Evolutionary conservation across 2,888 invertebrate species (phyloP), one percentile per base, ranked within the genome.

Genomic region (Microctonus aethiopoides): DNA sequence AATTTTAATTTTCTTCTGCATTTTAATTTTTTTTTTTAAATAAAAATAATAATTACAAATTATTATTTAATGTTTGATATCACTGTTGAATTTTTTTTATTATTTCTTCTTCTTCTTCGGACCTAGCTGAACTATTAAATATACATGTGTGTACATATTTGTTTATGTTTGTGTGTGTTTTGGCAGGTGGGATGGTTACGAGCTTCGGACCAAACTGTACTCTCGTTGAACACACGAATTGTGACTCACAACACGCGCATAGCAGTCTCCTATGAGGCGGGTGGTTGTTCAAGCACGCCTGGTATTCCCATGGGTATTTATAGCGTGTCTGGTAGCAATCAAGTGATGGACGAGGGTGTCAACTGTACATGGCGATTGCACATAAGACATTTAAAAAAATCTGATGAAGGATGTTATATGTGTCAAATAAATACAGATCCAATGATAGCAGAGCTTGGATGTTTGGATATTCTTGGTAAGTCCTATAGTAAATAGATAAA

Each of bases 381-480:
- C 86, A 94, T 96, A 82, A 90, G 93, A 71, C 94, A 94, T 73
- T 89, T 96, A 65, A 91, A 93, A 75, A 95, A 94, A 79, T 90
- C 92, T 54, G 96, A 96, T 87, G 90, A 93, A 57, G 96, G 94
- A 72, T 96, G 95, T 85, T 96, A 96, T 87, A 95, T 95, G 94
- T 96, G 96, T 83, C 95, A 96, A 89, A 95, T 96, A 81, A 96
- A 96, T 88, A 95, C 95, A 1, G 93, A 91, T 73, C 91, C 92
- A 67, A 94, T 96, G 94, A 95, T 93, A 87, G 94, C 94, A 84
- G 94, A 95, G 87, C 90, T 94, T 68, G 95, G 95, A 9, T 96
- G 96, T 83, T 91, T 96, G 71, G 95, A 95, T 84, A 95, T 96
- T 22, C 93, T 94, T 83, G 95, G 96, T 96, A 86, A 90, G 34